Base-by-base conservation (phyloP, 1,140 invertebrate species). In the Bradynema listronoti region DNA sequence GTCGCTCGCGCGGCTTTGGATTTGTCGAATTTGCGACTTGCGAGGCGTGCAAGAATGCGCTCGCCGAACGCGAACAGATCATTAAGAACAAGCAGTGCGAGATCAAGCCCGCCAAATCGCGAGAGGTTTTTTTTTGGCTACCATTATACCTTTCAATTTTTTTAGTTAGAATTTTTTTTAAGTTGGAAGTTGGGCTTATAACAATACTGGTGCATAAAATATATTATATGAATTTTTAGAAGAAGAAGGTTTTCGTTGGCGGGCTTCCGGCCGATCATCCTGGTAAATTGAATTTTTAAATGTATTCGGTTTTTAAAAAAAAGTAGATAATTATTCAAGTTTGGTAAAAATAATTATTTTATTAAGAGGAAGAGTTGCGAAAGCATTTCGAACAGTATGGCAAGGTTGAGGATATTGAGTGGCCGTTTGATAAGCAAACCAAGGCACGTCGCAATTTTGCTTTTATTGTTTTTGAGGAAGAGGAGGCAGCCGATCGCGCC, bases 231-330 rank as follows among this genome's bases (percentile, higher is more conserved):
- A 11, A 33, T 1, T 57, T 57, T 9, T 49, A 57, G 59, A 77
- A 77, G 66, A 77, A 77, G 71, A 77, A 77, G 51, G 73, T 77
- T 7, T 77, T 77, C 50, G 76, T 77, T 58, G 74, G 74, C 14
- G 74, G 74, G 22, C 58, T 77, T 14, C 74, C 74, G 7, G 65
- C 73, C 24, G 74, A 77, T 39, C 66, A 54, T 58, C 63, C 68
- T 36, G 68, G 67, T 69, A 7, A 19, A 62, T 19, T 59, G 68
- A 11, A 49, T 16, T 11, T 11, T 9, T 49, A 49, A 49, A 11
- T 11, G 19, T n/a, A 19, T 39, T 39, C 19, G 36, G 36, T 39
- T 39, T 11, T 39, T 39, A 11, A 39, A 11, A 11, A 19, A 11
- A 39, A 19, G 19, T 39, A 39, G 11, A 11, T 11, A 39, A 39